Base-by-base conservation (phyloP, 2,113 vertebrate species). In the Scomber japonicus region DNA sequence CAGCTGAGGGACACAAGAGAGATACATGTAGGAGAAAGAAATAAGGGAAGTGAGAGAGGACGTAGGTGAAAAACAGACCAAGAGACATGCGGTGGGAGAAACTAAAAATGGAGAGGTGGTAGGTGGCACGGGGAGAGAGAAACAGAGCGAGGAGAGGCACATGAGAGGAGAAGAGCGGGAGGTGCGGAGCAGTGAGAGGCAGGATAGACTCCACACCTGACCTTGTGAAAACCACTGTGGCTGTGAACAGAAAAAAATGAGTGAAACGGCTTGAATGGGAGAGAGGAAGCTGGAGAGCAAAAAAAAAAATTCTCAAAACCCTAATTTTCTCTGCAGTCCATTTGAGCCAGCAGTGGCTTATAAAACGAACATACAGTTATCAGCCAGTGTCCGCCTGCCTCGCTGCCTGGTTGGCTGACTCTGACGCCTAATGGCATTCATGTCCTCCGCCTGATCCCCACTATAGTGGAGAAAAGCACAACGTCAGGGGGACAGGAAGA, bases 361-460 rank as follows among this genome's bases (percentile, higher is more conserved):
- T 80, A 85, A 84, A 85, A 70, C 14, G 24, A 92, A 90, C 84
- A 89, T 31, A 60, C 71, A 76, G 84, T 88, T 86, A 87, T 88
- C 80, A 64, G 72, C 63, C 70, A 53, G 77, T 49, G 46, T 88
- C 81, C 61, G 67, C 71, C 71, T 50, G 62, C 76, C 70, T 82
- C 12, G 49, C 70, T 87, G 77, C 82, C 63, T 81, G 50, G 56
- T 67, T 81, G 66, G 27, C 82, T 82, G 65, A 75, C 70, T 81
- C 44, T 3, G 40, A 80, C 24, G 72, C 53, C 83, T 93, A 86
- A 91, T 89, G 83, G 81, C 85, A 80, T 75, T 84, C 87, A 69
- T 85, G 91, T 92, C 89, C 88, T 91, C 86, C 57, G 80, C 81
- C 84, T 89, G 90, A 93, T 91, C 83, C 86, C 69, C 51, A 44